Conservation (phyloP, 2,797 vertebrate species). For the Meda fulgida region DNA sequence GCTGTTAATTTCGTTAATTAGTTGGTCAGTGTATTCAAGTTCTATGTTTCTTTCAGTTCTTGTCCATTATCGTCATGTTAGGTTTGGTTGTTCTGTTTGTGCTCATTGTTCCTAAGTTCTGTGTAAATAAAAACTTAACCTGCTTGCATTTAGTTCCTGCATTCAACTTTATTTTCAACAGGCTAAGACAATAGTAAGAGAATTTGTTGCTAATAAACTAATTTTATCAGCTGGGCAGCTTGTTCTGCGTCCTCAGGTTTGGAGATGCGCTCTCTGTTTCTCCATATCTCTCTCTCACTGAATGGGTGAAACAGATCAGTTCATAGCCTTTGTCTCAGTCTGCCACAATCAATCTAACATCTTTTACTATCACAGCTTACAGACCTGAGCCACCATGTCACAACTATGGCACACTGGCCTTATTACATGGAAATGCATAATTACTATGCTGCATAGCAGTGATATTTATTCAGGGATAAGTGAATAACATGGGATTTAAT, state of each 20-base stretch:
- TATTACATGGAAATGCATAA: constrained; percentile 61
- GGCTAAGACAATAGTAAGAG: not conserved
- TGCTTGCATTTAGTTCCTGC: not conserved
- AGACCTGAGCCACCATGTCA: constrained; percentile 40
- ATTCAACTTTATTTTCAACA: not conserved
- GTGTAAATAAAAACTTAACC: not conserved
- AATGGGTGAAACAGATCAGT: constrained; percentile 32
- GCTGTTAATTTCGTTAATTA: not conserved
- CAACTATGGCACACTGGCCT: constrained; percentile 13
- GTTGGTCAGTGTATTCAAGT: not conserved
- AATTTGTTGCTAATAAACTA: constrained; percentile 32
- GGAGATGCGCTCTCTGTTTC: not conserved
- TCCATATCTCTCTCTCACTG: constrained; percentile 36
- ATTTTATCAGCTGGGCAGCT: constrained; percentile 24
- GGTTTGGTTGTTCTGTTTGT: not conserved
- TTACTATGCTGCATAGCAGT: constrained; percentile 51
- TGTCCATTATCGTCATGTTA: not conserved
- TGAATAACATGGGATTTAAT: constrained; percentile 58
- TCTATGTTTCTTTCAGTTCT: not conserved
- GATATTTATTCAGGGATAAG: constrained; percentile 62
- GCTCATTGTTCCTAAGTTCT: not conserved
- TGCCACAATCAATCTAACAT: constrained; percentile 48
- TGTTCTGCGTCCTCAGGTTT: constrained; percentile 26
- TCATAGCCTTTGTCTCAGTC: constrained; percentile 37
- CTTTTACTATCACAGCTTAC: constrained; percentile 50